Evolutionary conservation across 2,113 vertebrate genomes (phyloP), one percentile per base, ranked within the genome.

Genomic region (Hystrix brachyura): DNA sequence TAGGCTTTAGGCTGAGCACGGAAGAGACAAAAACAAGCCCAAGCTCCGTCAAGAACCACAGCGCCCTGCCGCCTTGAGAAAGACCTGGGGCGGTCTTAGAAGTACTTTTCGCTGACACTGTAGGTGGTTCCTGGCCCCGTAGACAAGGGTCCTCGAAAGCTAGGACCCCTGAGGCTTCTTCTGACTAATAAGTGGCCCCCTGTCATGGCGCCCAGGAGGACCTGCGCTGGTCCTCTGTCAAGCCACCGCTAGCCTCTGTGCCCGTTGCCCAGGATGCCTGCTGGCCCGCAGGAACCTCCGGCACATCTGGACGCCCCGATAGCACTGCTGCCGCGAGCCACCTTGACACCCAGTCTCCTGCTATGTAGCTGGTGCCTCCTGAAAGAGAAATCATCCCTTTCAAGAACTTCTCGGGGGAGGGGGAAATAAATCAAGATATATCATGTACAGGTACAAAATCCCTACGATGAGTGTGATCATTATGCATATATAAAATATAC

Each of bases 221-320:
- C 4, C 43, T 74, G 21, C 10, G 10, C 11, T 27, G 23, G 23
- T 25, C 46, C 43, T 25, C 23, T 74, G 71, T 13, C 38, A 4
- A 13, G 19, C 11, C 78, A 6, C 19, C 29, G 79, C 1, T 6
- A 2, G 25, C 13, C 15, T 55, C 43, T 57, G 27, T 3, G 48
- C 48, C 3, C 0, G 0, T 29, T 21, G 8, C 32, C 3, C 19
- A 7, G 7, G 17, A 23, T 65, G 2, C 21, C 1, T 23, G 29
- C 25, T 48, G 48, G 18, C 11, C 27, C 91, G 10, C 3, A 7
- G 14, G 6, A 71, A 81, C 19, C 23, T 18, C 53, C n/a, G 71
- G 4, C 7, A 32, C 46, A 23, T 55, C 57, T 4, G 19, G 21
- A 0, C 29, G 79, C 17, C 10, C 23, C 51, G 10, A 65, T 10